Evolutionary conservation across 1,140 invertebrate species (phyloP).

Genomic region (Colletes gigas): DNA sequence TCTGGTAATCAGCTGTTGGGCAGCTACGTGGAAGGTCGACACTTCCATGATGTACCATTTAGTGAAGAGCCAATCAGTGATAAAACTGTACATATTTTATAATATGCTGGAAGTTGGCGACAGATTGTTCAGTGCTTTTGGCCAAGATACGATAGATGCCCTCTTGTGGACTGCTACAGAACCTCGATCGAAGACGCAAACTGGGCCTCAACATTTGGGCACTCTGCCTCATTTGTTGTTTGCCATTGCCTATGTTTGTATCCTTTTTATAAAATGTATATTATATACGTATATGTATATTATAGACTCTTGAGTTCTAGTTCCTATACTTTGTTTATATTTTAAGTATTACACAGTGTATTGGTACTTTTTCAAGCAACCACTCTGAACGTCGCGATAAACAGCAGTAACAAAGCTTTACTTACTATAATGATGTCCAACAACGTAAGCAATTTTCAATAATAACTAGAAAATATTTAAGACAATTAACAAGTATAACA

Average conservation of each 20-base stretch:
- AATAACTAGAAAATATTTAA: not conserved
- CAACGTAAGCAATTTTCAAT: slow-evolving; percentile 89
- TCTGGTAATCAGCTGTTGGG: slow-evolving; percentile 92
- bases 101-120: slow-evolving; percentile 99
- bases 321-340: slow-evolving; percentile 19
- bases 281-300: not conserved
- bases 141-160: slow-evolving; percentile 98
- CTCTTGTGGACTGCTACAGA: slow-evolving; percentile 99
- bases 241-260: slow-evolving; percentile 96
- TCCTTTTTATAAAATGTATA: slow-evolving; percentile 84
- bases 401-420: slow-evolving; percentile 98
- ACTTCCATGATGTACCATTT: slow-evolving; percentile 99
- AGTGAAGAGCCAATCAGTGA: slow-evolving; percentile 98
- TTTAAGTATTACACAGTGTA: slow-evolving; percentile 92
- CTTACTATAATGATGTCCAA: slow-evolving; percentile 99
- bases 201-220: slow-evolving; percentile 91
- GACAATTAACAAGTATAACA: too few species aligned
- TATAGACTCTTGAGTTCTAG: not conserved
- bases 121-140: slow-evolving; percentile 97
- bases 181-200: slow-evolving; percentile 85
- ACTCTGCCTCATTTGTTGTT: slow-evolving; percentile 94
- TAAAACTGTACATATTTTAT: slow-evolving; percentile 99
- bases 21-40: slow-evolving; percentile 94
- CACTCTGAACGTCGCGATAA: slow-evolving; percentile 98
- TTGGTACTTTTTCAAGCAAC: slow-evolving; percentile 97